Conservation (phyloP, 2,113 vertebrate species). For the Barbus barbus region DNA sequence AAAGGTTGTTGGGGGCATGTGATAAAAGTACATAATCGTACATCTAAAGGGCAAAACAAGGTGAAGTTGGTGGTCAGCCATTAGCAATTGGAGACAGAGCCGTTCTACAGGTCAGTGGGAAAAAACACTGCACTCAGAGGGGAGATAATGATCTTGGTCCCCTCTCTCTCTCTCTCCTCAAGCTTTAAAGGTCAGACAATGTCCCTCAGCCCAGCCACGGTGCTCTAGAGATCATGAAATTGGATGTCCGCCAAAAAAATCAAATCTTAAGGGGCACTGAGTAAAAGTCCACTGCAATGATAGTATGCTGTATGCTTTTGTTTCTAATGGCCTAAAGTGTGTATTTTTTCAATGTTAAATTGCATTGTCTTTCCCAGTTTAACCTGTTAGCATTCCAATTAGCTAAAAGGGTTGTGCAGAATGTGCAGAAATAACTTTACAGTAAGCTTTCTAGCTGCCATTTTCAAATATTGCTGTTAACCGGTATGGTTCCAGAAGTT, state of each 20-base stretch:
- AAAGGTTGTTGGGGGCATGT: not conserved
- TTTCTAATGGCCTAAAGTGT: not conserved
- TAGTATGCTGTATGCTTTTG: not conserved
- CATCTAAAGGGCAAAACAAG: constrained; percentile 33
- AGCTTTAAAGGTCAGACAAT: constrained; percentile 2
- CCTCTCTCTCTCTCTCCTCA: not conserved
- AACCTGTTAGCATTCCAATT: too few relatives aligned
- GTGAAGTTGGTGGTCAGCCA: constrained; percentile 6
- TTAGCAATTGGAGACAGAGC: not conserved
- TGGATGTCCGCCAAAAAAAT: not conserved
- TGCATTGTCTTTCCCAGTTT: too few relatives aligned
- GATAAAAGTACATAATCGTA: constrained; percentile 24
- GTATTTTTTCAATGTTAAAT: too few relatives aligned
- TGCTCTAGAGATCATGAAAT: not conserved
- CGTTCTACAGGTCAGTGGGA: not conserved
- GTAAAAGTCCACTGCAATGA: not conserved
- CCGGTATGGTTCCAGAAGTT: not conserved
- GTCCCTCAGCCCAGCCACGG: not conserved
- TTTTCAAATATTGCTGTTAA: not conserved
- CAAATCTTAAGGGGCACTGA: not conserved
- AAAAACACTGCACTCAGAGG: not conserved
- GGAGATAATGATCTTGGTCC: constrained; percentile 9
- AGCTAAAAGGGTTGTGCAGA: too few relatives aligned
- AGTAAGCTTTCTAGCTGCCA: not conserved
- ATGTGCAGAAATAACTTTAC: too few relatives aligned